Evolutionary conservation across 2,888 invertebrate species (phyloP), one percentile per base, ranked within the genome.

Genomic region (Patella caerulea): DNA sequence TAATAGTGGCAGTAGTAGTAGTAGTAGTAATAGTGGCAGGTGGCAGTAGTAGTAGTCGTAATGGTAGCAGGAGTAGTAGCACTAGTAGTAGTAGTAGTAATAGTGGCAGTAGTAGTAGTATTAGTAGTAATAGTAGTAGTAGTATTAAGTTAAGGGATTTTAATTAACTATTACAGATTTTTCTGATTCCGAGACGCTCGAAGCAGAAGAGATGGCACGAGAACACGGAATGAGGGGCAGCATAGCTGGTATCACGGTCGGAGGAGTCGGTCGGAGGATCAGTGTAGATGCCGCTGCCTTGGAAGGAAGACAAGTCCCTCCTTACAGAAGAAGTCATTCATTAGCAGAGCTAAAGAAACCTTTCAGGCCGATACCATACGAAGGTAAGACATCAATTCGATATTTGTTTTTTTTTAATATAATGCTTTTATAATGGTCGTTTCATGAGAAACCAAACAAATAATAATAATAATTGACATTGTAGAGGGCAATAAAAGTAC

Each of bases 131-230:
- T 72, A 45, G 72, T 72, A 72, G 72, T 45, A 72, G 52, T 72
- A 72, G 72, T 45, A 72, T 52, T 72, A 72, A 45, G 7, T 9
- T 45, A 1, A 45, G 45, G 45, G 9, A 4, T 45, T 45, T 45
- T 45, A 45, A 45, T 45, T 45, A 45, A 5, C 5, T 65, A 69
- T 74, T 72, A n/a, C 77, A 88, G 88, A 88, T 81, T 85, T 88
- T 53, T 89, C 88, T 2, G 88, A 89, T 75, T 87, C 87, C n/a
- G 88, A 89, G 76, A 82, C 85, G n/a, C 80, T 85, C 24, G 87
- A 87, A 52, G 80, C 85, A 24, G 87, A 88, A 24, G 88, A 87
- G 15, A 80, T 85, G 77, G 83, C 83, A 55, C 82, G 65, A 65
- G 65, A 65, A 19, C 65, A 65, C 0, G 65, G 65, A 14, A 24